phyloP scores from a whole-genome alignment of 2,888 invertebrate species.

The Leptinotarsa juncta region DNA sequence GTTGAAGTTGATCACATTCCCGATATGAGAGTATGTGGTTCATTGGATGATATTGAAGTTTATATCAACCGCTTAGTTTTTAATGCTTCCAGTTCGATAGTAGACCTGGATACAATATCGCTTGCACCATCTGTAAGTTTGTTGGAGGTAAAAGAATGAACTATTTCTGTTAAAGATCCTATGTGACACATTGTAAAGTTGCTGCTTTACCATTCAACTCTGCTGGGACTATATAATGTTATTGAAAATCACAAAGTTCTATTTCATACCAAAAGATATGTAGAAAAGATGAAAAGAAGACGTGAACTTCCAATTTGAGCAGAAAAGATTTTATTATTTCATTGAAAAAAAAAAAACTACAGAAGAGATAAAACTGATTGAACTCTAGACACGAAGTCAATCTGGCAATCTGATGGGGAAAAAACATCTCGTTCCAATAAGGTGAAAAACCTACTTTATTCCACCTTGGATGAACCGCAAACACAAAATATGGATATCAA shows the following conservation, averaged over 20 bases:
- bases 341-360: neutral
- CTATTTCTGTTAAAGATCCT: slow-evolving; percentile 48
- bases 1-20: neutral
- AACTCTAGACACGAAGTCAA: slow-evolving; percentile 10
- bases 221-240: neutral
- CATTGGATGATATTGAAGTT: neutral
- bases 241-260: neutral
- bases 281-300: slow-evolving; percentile 1
- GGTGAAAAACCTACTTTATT: slow-evolving; percentile 16
- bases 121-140: slow-evolving; percentile 53
- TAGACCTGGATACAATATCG: slow-evolving; percentile 49
- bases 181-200: slow-evolving; percentile 53
- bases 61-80: slow-evolving; percentile 1
- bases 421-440: slow-evolving; percentile 7
- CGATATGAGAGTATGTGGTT: neutral
- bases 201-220: slow-evolving; percentile 54
- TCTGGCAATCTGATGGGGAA: slow-evolving; percentile 2
- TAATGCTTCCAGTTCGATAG: slow-evolving; percentile 23
- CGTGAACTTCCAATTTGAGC: neutral
- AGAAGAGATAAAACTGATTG: slow-evolving; percentile 2
- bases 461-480: neutral
- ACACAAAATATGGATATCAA: neutral
- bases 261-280: slow-evolving; percentile 9
- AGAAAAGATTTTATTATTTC: neutral
- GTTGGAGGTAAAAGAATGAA: slow-evolving; percentile 57